phyloP scores from a whole-genome alignment of 2,797 vertebrate genomes.

The Chrysocyon brachyurus region DNA sequence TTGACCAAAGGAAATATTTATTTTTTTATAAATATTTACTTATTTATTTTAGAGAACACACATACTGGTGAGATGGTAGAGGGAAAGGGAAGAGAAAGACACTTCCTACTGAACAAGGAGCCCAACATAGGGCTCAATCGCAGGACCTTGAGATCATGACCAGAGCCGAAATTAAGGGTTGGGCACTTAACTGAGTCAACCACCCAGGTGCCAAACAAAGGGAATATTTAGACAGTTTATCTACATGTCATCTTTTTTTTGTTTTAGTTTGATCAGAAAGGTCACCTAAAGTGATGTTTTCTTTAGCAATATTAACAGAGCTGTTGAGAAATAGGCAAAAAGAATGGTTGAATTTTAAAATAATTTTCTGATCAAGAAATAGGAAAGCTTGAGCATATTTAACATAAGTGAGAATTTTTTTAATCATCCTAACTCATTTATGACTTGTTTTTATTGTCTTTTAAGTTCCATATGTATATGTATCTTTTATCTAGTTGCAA shows the following conservation, averaged over 20 bases:
- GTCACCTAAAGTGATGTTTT: not conserved
- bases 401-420: not conserved
- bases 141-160: not conserved
- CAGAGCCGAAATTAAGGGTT: not conserved
- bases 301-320: not conserved
- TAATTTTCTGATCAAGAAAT: not conserved
- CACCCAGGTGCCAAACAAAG: not conserved
- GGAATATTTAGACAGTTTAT: not conserved
- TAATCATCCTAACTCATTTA: not conserved
- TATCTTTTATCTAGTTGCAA: conserved; percentile 27
- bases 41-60: not conserved
- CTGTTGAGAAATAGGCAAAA: conserved; percentile 43
- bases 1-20: conserved; percentile 1
- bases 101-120: not conserved
- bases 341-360: conserved; percentile 42
- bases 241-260: not conserved
- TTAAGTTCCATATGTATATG: not conserved
- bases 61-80: not conserved
- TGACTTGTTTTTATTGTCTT: not conserved
- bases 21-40: not conserved
- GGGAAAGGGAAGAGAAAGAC: not conserved
- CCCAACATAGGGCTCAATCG: not conserved
- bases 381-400: conserved; percentile 46
- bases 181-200: not conserved
- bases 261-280: not conserved